phyloP scores from a whole-genome alignment of 2,113 vertebrate genomes.

The Anguilla japonica region DNA sequence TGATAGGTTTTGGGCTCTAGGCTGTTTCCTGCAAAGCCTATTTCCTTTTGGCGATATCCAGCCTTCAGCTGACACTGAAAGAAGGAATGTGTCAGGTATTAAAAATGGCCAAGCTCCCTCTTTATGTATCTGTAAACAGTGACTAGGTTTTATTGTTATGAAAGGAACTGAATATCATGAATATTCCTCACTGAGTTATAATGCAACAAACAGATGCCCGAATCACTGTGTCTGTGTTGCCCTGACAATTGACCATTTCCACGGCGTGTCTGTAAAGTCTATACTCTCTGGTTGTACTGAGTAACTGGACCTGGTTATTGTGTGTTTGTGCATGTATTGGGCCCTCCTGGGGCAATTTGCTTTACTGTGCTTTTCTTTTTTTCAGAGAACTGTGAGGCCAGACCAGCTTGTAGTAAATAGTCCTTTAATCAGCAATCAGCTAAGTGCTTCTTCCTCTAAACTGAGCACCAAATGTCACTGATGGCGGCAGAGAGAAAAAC shows the following conservation, averaged over 20 bases:
- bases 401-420: conserved; percentile 24
- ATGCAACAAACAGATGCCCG: not conserved
- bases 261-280: not conserved
- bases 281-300: not conserved
- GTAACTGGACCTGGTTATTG: not conserved
- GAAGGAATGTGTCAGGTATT: conserved; percentile 35
- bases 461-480: conserved; percentile 44
- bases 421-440: conserved; percentile 41
- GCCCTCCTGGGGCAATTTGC: not conserved
- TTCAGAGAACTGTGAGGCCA: conserved; percentile 8
- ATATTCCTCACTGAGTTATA: not conserved
- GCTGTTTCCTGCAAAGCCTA: conserved; percentile 32
- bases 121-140: conserved; percentile 24
- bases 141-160: not conserved
- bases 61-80: conserved; percentile 31
- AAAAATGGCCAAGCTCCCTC: conserved; percentile 28
- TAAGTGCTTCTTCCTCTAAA: conserved; percentile 42
- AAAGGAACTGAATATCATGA: not conserved
- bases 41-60: conserved; percentile 38
- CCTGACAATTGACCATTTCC: not conserved
- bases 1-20: conserved; percentile 30
- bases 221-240: not conserved
- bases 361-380: not conserved
- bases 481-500: conserved; percentile 33
- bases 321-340: not conserved